phyloP scores from a whole-genome alignment of 92 coral and sea anemone genomes.

The Diadumene lineata region DNA sequence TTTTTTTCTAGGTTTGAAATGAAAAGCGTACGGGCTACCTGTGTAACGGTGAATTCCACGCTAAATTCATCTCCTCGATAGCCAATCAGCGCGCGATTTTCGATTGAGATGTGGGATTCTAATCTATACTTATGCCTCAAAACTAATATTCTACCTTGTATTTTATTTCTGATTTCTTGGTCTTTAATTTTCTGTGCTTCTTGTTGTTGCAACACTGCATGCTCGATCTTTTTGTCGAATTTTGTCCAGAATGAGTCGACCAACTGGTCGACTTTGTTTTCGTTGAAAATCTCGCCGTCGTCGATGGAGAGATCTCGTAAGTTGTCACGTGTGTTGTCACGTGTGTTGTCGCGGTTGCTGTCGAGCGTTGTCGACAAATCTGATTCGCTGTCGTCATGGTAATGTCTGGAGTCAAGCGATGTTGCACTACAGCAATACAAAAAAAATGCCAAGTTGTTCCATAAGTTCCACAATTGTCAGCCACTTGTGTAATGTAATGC shows the following conservation, averaged over 20 bases:
- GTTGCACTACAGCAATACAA: neutral
- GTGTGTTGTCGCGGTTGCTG: too few relatives aligned
- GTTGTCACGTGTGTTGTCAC: too few relatives aligned
- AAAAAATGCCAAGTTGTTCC: too few relatives aligned
- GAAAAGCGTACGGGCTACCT: too few relatives aligned
- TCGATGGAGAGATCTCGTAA: conserved; percentile 10
- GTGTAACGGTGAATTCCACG: too few relatives aligned
- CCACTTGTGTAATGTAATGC: neutral
- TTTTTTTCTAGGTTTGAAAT: too few relatives aligned
- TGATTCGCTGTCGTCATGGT: neutral
- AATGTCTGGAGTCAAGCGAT: neutral
- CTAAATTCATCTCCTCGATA: too few relatives aligned
- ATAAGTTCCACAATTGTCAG: too few relatives aligned
- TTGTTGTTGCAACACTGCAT: conserved; percentile 32
- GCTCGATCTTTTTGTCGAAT: conserved; percentile 67
- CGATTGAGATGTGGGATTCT: neutral
- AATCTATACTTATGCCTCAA: neutral
- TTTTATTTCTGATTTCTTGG: conserved; percentile 10
- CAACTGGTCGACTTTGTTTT: conserved; percentile 65
- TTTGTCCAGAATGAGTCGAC: conserved; percentile 78
- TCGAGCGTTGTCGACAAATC: neutral
- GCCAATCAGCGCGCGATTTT: too few relatives aligned
- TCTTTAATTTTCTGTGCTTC: conserved; percentile 19
- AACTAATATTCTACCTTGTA: conserved; percentile 7
- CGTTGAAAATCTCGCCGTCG: conserved; percentile 48